These are phyloP conservation scores for Gymnodraco acuticeps DNA, from an alignment of 2,797 vertebrate genomes.

Conservation along the genomic window DNA sequence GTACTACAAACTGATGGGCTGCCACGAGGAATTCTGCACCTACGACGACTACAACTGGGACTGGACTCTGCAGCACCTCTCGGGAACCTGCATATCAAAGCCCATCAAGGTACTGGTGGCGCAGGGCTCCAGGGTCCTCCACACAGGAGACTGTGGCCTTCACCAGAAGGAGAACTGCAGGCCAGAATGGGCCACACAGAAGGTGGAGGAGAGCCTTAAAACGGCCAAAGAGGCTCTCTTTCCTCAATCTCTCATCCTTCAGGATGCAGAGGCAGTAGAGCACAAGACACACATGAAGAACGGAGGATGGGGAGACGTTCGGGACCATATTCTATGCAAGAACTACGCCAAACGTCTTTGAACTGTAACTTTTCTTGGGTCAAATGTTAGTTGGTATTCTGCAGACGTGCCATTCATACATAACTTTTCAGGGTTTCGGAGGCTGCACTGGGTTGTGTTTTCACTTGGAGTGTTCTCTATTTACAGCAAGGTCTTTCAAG, in stretches of 20 bases:
- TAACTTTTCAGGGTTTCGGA: constrained; percentile 48
- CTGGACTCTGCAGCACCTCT: constrained; percentile 88
- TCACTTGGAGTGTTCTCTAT: constrained; percentile 1
- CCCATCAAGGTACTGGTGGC: constrained; percentile 83
- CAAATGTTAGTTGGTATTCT: constrained; percentile 11
- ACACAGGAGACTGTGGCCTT: constrained; percentile 86
- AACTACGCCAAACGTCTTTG: constrained; percentile 84
- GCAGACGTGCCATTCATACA: constrained; percentile 50
- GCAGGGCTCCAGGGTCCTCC: constrained; percentile 82
- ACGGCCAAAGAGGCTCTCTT: constrained; percentile 71
- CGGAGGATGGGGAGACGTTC: constrained; percentile 87
- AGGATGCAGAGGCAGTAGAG: constrained; percentile 58
- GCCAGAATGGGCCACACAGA: constrained; percentile 75
- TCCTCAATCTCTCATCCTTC: constrained; percentile 69
- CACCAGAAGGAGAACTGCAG: constrained; percentile 81
- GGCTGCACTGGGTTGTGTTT: constrained; percentile 9
- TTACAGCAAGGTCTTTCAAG: constrained; percentile 26
- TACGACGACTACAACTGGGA: constrained; percentile 92
- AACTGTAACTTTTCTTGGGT: constrained; percentile 27
- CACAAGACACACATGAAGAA: constrained; percentile 84
- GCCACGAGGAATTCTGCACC: constrained; percentile 83
- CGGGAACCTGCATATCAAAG: constrained; percentile 84
- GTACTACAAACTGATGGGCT: constrained; percentile 88
- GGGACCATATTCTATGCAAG: constrained; percentile 86
- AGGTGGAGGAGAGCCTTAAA: constrained; percentile 61